These are phyloP conservation scores for Epinephelus lanceolatus DNA, from an alignment of 2,113 vertebrate genomes.

Conservation along the genomic window DNA sequence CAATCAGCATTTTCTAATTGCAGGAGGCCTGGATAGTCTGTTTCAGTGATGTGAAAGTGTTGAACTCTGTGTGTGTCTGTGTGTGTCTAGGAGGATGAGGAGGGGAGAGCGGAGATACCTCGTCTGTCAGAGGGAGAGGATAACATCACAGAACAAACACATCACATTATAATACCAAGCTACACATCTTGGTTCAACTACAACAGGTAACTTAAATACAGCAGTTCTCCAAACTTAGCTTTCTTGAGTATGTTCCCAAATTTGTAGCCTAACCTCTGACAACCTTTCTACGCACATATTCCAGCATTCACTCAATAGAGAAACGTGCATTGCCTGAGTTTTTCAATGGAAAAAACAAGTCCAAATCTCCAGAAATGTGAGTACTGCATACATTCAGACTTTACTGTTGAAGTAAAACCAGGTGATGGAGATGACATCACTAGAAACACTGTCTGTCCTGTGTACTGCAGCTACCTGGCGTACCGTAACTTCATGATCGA, in stretches of 20 bases:
- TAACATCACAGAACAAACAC: slow-evolving; percentile 94
- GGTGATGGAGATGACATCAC: neutral
- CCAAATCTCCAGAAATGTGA: slow-evolving; percentile 98
- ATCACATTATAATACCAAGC: slow-evolving; percentile 98
- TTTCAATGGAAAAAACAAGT: slow-evolving; percentile 98
- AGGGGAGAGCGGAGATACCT: slow-evolving; percentile 88
- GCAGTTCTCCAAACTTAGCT: neutral
- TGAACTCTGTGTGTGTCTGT: neutral
- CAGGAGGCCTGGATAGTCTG: neutral
- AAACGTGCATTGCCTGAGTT: slow-evolving; percentile 96
- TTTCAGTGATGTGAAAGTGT: neutral
- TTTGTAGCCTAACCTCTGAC: neutral
- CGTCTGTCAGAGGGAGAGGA: slow-evolving; percentile 93
- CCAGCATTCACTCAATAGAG: slow-evolving; percentile 95
- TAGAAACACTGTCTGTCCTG: neutral
- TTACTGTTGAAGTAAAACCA: fast-evolving
- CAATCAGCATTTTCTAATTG: neutral
- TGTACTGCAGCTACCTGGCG: slow-evolving; percentile 90
- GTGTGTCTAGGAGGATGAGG: slow-evolving; percentile 91
- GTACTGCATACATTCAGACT: slow-evolving; percentile 58
- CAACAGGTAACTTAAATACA: slow-evolving; percentile 89
- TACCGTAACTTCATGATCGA: slow-evolving; percentile 99
- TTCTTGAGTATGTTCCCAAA: neutral
- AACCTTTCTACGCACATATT: neutral
- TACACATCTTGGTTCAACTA: slow-evolving; percentile 98